Base-by-base conservation (phyloP, 2,113 vertebrate species). In the Emydura subglobosa region DNA sequence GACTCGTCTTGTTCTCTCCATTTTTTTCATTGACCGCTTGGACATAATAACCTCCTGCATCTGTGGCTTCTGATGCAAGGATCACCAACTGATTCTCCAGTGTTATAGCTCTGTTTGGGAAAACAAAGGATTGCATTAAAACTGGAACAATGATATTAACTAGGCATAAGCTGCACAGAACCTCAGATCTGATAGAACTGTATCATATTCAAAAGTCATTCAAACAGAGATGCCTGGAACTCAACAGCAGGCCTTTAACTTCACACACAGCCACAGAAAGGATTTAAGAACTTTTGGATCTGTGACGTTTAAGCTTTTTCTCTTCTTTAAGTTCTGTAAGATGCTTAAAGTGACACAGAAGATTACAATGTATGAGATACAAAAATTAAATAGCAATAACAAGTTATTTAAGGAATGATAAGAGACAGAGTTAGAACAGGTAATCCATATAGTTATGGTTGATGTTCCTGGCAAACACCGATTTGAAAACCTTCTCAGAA, bases 81-180 rank as follows among this genome's bases (percentile, higher is more conserved):
- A 99, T 98, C 88, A 99, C 99, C 95, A 99, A 98, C 92, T 99
- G 99, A 94, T 99, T 99, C 95, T 99, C 98, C 97, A 99, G 93
- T 0, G 99, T 99, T 97, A 99, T 98, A 93, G 99, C 98, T 98
- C 99, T 99, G 94, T 92, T 95, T 74, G 86, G 82, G 95, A 83
- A 95, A 95, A 84, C 94, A 91, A 85, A 95, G 91, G 6, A 81
- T 5, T 1, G 0, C 4, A 0, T 1, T 92, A 51, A 94, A 83
- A 87, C 1, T 80, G 85, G 34, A 54, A 19, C 12, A 92, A 83
- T 2, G 10, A 19, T 34, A 68, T 24, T 54, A 31, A 39, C 21
- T 11, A 65, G n/a, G 53, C 50, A 86, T 90, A 92, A 86, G 8
- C 1, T 4, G 12, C 6, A 3, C 3, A 74, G 6, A 5, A 1